Percentiles rank a stretch among this genome's conserved stretches.
Conservation (phyloP, 1,140 invertebrate genomes). For the Dufourea novaeangliae region DNA sequence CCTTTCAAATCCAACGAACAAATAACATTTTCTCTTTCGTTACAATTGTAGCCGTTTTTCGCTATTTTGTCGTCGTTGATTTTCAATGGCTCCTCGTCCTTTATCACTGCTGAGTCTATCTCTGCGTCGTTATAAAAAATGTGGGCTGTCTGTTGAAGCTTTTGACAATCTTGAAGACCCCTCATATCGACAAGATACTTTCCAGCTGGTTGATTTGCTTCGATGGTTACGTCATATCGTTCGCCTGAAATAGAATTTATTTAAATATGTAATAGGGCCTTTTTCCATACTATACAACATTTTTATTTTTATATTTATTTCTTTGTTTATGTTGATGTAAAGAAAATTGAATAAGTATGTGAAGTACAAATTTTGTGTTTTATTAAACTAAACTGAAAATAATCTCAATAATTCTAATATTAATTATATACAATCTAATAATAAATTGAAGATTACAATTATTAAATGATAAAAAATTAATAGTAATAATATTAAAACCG, state of each 20-base stretch:
- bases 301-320: no score
- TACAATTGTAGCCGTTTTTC: constrained; percentile 59
- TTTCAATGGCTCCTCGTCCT: constrained; percentile 17
- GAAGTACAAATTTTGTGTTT: no score
- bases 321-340: no score
- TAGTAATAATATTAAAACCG: no score
- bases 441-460: no score
- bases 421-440: no score
- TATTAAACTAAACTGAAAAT: no score
- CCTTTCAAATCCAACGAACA: constrained; percentile 66
- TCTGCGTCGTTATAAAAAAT: constrained; percentile 56
- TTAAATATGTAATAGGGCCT: neutral
- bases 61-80: constrained; percentile 32
- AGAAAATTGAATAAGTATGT: no score
- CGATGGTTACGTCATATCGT: constrained; percentile 84
- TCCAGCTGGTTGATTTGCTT: constrained; percentile 79
- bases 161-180: constrained; percentile 80
- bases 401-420: no score
- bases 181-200: constrained; percentile 83
- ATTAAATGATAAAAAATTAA: no score
- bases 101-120: constrained; percentile 3
- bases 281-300: no score
- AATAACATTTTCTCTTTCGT: constrained; percentile 43
- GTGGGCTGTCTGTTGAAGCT: constrained; percentile 56
- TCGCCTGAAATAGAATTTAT: constrained; percentile 82